Conservation (phyloP, 2,888 invertebrate species). For the Agrotis segetum region DNA sequence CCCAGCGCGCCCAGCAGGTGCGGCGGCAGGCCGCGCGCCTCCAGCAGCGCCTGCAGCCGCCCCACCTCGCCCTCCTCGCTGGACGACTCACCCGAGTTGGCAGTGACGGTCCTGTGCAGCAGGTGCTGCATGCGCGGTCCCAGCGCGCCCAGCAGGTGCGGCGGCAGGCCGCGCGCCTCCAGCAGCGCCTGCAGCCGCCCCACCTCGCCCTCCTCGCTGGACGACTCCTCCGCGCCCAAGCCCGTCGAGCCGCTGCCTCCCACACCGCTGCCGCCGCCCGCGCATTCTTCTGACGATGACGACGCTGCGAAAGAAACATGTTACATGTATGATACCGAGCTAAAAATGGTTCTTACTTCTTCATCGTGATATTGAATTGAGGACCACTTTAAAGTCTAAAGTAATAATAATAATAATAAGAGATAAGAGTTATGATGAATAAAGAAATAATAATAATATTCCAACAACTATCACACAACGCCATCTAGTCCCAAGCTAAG, state of each 20-base stretch:
- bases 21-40: slow-evolving; percentile 98
- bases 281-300: slow-evolving; percentile 83
- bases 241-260: slow-evolving; percentile 79
- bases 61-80: too few species aligned
- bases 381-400: too few species aligned
- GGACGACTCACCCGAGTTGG: slow-evolving; percentile 84
- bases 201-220: slow-evolving; percentile 47
- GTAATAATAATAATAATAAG: too few species aligned
- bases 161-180: slow-evolving; percentile 98
- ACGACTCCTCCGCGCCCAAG: slow-evolving; percentile 85
- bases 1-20: slow-evolving; percentile 98
- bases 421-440: too few species aligned
- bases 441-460: too few species aligned
- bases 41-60: slow-evolving; percentile 73
- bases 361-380: background rate
- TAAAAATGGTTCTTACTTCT: background rate
- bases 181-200: too few species aligned
- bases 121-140: slow-evolving; percentile 99
- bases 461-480: too few species aligned
- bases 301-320: slow-evolving; percentile 68
- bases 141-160: slow-evolving; percentile 98
- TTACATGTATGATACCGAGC: too few species aligned
- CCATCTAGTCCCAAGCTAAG: too few species aligned
- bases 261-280: slow-evolving; percentile 70
- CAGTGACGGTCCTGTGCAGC: slow-evolving; percentile 98